phyloP scores from a whole-genome alignment of 2,888 invertebrate species.

The Yponomeuta cagnagella region DNA sequence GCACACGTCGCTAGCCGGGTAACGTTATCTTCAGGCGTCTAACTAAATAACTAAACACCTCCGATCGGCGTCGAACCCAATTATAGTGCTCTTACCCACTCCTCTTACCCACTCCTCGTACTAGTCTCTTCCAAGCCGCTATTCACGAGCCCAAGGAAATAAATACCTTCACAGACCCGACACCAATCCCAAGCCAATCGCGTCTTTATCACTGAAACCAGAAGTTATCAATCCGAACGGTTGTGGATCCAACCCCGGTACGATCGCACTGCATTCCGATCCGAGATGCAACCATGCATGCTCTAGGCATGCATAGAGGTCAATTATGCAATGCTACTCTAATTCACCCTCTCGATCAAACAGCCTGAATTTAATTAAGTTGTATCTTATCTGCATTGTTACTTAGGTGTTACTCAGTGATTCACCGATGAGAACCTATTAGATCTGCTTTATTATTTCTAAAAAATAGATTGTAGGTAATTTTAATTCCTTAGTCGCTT shows the following conservation, averaged over 20 bases:
- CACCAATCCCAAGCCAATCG: not conserved
- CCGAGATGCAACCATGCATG: not conserved
- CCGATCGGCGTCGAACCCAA: not conserved
- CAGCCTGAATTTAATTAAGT: not conserved
- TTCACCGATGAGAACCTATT: no score
- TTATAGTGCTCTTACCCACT: not conserved
- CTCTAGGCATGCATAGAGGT: not conserved
- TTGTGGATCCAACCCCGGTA: not conserved
- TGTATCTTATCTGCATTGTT: not conserved
- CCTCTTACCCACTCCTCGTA: not conserved
- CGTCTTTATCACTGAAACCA: not conserved
- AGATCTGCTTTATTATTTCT: no score
- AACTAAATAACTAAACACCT: not conserved
- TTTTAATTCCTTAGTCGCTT: no score
- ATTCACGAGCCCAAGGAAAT: not conserved
- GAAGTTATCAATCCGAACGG: not conserved
- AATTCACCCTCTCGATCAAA: not conserved
- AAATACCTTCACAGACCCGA: not conserved
- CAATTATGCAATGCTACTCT: not conserved
- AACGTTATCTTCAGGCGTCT: not conserved
- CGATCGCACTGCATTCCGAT: not conserved
- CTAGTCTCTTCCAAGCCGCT: not conserved
- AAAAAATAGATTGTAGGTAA: no score
- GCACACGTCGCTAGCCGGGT: not conserved
- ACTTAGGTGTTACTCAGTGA: no score